Evolutionary conservation across 2,797 vertebrate genomes (phyloP).

Genomic region (Crax fasciolata): DNA sequence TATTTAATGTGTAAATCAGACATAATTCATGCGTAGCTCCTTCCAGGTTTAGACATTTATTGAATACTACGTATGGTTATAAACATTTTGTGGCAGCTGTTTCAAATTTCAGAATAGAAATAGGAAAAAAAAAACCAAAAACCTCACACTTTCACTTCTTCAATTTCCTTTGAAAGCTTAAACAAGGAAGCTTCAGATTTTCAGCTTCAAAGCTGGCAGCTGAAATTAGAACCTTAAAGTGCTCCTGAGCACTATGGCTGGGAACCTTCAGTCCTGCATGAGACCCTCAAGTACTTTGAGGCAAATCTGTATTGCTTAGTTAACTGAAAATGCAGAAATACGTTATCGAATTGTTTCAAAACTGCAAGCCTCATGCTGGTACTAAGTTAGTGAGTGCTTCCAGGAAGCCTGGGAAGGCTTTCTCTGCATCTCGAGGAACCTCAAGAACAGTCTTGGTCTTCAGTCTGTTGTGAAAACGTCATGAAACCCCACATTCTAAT

Average conservation of each 20-base stretch:
- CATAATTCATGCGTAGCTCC: slow-evolving; percentile 45
- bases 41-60: slow-evolving; percentile 67
- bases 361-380: not conserved
- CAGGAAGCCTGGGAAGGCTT: not conserved
- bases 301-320: not conserved
- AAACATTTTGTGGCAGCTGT: slow-evolving; percentile 63
- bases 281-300: not conserved
- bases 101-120: slow-evolving; percentile 56
- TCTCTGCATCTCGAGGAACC: not conserved
- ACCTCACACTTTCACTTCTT: slow-evolving; percentile 38
- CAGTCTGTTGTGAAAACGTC: not conserved
- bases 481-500: not conserved
- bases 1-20: slow-evolving; percentile 71
- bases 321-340: not conserved
- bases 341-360: not conserved
- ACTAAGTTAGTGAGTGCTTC: not conserved
- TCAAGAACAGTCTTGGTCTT: not conserved
- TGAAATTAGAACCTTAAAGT: slow-evolving; percentile 25
- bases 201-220: slow-evolving; percentile 2
- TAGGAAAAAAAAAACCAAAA: not conserved
- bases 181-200: slow-evolving; percentile 6
- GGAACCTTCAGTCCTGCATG: not conserved
- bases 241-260: not conserved
- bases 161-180: slow-evolving; percentile 42
- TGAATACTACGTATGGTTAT: slow-evolving; percentile 31